A percentile compares a stretch with the other conserved stretches of the same genome.
phyloP scores from a whole-genome alignment of 2,113 vertebrate genomes.

The Pteruthius melanotis region DNA sequence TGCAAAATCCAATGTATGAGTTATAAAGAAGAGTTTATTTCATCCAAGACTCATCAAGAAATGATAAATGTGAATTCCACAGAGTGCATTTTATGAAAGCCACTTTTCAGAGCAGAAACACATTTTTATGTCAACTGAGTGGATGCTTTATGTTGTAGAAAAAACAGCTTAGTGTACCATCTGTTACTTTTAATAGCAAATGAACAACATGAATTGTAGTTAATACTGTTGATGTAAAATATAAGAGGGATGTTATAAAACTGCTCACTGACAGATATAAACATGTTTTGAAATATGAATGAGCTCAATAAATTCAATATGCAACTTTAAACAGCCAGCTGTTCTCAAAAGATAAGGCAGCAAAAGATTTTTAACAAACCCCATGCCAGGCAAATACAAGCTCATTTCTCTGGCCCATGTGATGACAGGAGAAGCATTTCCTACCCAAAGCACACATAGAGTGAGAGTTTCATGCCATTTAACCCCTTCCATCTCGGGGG shows the following conservation, averaged over 20 bases:
- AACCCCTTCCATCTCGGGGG: neutral
- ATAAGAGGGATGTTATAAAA: constrained; percentile 29
- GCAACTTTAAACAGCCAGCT: neutral
- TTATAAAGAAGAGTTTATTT: neutral
- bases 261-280: constrained; percentile 1
- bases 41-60: neutral
- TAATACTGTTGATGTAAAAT: constrained; percentile 40
- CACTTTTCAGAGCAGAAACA: neutral
- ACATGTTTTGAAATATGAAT: constrained; percentile 30
- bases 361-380: neutral
- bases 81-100: neutral
- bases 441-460: rapidly evolving
- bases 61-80: neutral
- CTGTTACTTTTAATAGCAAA: constrained; percentile 33
- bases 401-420: neutral
- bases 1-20: neutral
- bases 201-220: neutral
- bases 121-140: neutral
- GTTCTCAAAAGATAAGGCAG: neutral
- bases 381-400: neutral
- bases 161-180: constrained; percentile 1
- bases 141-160: neutral
- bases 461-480: neutral
- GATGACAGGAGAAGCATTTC: neutral
- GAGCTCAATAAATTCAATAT: neutral